Percentiles rank a stretch among this genome's conserved stretches.
phyloP scores from a whole-genome alignment of 2,888 invertebrate species.

The Zaprionus obscuricornis region DNA sequence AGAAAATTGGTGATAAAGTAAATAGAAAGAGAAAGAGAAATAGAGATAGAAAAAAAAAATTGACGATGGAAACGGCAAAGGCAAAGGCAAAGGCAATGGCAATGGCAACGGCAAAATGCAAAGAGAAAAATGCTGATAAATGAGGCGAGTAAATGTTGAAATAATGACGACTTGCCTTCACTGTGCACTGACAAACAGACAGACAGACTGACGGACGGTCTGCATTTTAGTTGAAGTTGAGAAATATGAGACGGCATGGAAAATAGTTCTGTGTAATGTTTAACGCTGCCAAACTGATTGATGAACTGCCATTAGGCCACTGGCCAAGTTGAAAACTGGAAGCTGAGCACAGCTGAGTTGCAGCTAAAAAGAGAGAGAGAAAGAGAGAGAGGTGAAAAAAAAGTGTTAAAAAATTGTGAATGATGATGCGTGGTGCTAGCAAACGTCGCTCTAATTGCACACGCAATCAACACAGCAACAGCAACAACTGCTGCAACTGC shows the following conservation, averaged over 20 bases:
- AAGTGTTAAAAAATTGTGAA: slow-evolving; percentile 77
- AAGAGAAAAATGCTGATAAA: slow-evolving; percentile 69
- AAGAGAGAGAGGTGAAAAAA: slow-evolving; percentile 17
- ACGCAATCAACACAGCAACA: slow-evolving; percentile 66
- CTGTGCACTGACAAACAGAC: too few species aligned
- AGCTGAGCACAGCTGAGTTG: slow-evolving; percentile 29
- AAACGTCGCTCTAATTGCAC: slow-evolving; percentile 66
- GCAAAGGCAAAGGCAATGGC: too few species aligned
- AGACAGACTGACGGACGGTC: too few species aligned
- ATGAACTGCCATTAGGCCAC: slow-evolving; percentile 71
- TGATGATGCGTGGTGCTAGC: slow-evolving; percentile 60
- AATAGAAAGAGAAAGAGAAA: not conserved
- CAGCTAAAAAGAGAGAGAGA: slow-evolving; percentile 28
- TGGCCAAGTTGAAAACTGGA: slow-evolving; percentile 24
- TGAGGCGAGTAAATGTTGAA: slow-evolving; percentile 72
- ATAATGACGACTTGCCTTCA: slow-evolving; percentile 55
- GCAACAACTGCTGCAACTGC: slow-evolving; percentile 10
- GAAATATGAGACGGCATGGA: slow-evolving; percentile 61
- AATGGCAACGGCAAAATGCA: slow-evolving; percentile 44
- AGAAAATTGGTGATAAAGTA: slow-evolving; percentile 15
- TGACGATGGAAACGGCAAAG: too few species aligned
- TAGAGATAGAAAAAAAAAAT: not conserved
- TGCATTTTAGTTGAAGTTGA: slow-evolving; percentile 52
- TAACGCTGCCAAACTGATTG: slow-evolving; percentile 70
- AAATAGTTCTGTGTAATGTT: slow-evolving; percentile 57